These are phyloP conservation scores for Propithecus coquereli DNA, from an alignment of 2,113 vertebrate genomes.

Conservation along the genomic window DNA sequence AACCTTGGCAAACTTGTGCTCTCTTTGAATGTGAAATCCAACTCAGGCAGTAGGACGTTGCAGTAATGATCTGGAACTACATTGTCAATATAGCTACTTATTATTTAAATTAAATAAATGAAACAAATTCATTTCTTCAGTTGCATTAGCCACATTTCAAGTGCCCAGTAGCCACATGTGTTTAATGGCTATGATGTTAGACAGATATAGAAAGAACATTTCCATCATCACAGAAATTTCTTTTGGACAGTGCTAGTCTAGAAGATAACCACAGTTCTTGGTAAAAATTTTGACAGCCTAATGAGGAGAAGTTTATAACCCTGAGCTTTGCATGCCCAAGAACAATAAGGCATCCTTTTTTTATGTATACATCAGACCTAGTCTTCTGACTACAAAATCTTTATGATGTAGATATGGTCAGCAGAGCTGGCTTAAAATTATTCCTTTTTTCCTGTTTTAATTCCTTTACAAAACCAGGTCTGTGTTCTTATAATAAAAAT, in stretches of 20 bases:
- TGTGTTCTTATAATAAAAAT: conserved; percentile 16
- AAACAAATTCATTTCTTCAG: neutral
- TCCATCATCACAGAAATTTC: neutral
- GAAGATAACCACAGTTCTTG: neutral
- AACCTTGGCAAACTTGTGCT: neutral
- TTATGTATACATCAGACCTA: neutral
- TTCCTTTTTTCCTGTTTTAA: neutral
- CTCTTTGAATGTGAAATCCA: neutral
- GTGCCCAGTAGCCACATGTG: neutral
- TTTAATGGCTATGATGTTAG: neutral
- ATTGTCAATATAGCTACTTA: neutral
- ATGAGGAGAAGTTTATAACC: neutral
- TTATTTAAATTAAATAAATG: neutral
- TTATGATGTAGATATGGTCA: neutral
- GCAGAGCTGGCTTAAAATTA: neutral
- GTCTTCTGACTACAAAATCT: neutral
- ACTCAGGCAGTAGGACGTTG: neutral
- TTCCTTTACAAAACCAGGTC: conserved; percentile 10
- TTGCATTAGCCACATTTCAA: neutral
- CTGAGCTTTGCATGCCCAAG: neutral
- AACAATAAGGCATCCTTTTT: neutral
- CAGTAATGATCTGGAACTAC: neutral
- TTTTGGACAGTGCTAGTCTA: neutral
- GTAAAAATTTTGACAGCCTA: neutral
- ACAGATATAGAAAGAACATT: neutral